Conservation (phyloP, 1,140 invertebrate genomes). For the Drosophila ironensis region DNA sequence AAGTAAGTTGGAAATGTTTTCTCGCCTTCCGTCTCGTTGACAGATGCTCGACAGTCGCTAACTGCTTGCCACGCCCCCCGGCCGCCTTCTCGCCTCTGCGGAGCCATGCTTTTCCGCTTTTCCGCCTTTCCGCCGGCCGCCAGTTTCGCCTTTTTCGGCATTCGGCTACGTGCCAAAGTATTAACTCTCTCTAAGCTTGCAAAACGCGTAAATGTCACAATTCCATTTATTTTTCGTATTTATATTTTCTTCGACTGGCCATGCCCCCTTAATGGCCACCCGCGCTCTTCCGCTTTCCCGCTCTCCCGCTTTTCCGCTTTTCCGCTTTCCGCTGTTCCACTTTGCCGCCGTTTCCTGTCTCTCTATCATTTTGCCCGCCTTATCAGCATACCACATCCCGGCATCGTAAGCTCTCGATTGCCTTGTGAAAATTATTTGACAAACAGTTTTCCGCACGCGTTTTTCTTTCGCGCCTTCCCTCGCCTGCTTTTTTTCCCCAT, state of each 20-base stretch:
- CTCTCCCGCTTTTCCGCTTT: constrained; percentile 31
- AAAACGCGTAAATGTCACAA: constrained; percentile 78
- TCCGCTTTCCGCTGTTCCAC: background rate
- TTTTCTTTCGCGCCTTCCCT: constrained; percentile 1
- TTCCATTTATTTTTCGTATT: constrained; percentile 77
- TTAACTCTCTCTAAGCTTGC: constrained; percentile 76
- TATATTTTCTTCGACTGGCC: constrained; percentile 68
- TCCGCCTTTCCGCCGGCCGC: constrained; percentile 1
- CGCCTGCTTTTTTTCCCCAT: background rate
- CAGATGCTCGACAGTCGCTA: constrained; percentile 45
- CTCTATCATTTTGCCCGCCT: constrained; percentile 38
- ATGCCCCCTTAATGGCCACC: constrained; percentile 23
- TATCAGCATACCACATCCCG: constrained; percentile 29
- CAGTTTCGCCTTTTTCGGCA: background rate
- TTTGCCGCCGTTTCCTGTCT: constrained; percentile 1
- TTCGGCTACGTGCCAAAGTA: constrained; percentile 65
- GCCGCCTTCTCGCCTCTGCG: background rate
- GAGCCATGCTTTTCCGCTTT: background rate
- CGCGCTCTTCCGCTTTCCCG: background rate
- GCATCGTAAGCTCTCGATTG: constrained; percentile 29
- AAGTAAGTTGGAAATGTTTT: constrained; percentile 71
- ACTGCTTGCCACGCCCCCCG: constrained; percentile 13
- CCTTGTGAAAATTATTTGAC: constrained; percentile 74
- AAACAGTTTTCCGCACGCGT: constrained; percentile 76
- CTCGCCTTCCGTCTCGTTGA: constrained; percentile 29